Evolutionary conservation across 2,888 invertebrate genomes (phyloP).

Genomic region (Schizaphis graminum): DNA sequence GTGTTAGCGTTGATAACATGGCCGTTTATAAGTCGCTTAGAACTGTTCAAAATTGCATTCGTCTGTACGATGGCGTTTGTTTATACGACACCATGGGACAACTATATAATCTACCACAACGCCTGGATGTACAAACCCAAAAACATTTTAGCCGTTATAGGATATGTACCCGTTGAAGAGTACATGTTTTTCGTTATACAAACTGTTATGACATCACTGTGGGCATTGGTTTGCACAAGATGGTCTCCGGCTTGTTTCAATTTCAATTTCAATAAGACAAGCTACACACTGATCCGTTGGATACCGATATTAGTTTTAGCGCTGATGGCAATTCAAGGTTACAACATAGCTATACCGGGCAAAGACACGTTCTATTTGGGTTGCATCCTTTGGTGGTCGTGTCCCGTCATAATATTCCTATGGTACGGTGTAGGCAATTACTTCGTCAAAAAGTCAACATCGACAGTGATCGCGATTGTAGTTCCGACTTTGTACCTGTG

Average conservation of each 20-base stretch:
- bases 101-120: conserved; percentile 46
- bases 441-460: conserved; percentile 34
- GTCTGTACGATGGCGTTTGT: conserved; percentile 47
- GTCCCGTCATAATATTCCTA: conserved; percentile 54
- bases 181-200: conserved; percentile 60
- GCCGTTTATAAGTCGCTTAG: conserved; percentile 51
- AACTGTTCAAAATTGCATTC: conserved; percentile 53
- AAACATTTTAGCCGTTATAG: conserved; percentile 34
- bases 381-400: conserved; percentile 59
- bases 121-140: conserved; percentile 52
- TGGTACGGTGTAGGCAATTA: conserved; percentile 60
- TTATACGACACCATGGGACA: conserved; percentile 60
- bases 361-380: conserved; percentile 51
- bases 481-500: conserved; percentile 50
- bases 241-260: conserved; percentile 50
- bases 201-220: conserved; percentile 44
- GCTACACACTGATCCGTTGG: conserved; percentile 51
- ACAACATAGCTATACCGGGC: conserved; percentile 13
- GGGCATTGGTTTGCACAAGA: conserved; percentile 37
- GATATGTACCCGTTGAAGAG: conserved; percentile 59
- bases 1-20: conserved; percentile 28
- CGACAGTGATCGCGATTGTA: background rate
- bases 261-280: conserved; percentile 33
- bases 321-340: background rate
- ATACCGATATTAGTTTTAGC: conserved; percentile 16